Conservation (phyloP, 1,140 invertebrate genomes). For the Pseudoatta argentina region DNA sequence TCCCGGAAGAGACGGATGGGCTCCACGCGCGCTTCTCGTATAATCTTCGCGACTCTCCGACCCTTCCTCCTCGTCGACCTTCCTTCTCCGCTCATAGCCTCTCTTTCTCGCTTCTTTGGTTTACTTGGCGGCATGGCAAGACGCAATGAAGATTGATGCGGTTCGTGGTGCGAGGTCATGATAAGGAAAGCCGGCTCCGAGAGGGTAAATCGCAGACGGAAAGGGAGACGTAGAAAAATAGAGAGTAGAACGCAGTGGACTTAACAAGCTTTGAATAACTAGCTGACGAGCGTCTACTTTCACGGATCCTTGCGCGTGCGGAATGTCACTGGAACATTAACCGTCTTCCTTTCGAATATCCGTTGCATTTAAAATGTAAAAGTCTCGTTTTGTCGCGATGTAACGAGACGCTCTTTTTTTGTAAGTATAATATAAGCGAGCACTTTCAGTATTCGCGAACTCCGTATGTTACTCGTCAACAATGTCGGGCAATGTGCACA, state of each 20-base stretch:
- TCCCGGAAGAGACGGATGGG: constrained; percentile 78
- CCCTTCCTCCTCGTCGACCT: background rate
- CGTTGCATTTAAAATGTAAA: constrained; percentile 18
- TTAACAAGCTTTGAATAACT: constrained; percentile 83
- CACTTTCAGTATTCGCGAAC: constrained; percentile 18
- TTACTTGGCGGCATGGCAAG: constrained; percentile 71
- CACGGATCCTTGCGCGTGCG: constrained; percentile 58
- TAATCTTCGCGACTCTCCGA: constrained; percentile 4
- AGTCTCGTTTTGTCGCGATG: background rate
- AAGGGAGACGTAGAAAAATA: constrained; percentile 42
- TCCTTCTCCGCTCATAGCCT: background rate
- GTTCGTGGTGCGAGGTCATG: constrained; percentile 67
- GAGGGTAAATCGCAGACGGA: constrained; percentile 35
- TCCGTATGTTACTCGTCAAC: background rate
- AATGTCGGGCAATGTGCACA: background rate
- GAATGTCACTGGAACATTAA: constrained; percentile 47
- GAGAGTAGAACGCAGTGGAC: constrained; percentile 45
- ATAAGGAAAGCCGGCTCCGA: constrained; percentile 56
- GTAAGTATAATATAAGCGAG: background rate
- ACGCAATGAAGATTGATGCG: constrained; percentile 81
- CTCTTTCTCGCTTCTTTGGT: background rate
- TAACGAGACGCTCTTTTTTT: constrained; percentile 31
- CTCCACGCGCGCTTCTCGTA: constrained; percentile 65
- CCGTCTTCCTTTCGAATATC: constrained; percentile 21
- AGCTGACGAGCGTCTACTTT: constrained; percentile 76